Evolutionary conservation across 1,140 invertebrate genomes (phyloP), one percentile per base, ranked within the genome.

Genomic region (Aphelenchoides fujianensis): DNA sequence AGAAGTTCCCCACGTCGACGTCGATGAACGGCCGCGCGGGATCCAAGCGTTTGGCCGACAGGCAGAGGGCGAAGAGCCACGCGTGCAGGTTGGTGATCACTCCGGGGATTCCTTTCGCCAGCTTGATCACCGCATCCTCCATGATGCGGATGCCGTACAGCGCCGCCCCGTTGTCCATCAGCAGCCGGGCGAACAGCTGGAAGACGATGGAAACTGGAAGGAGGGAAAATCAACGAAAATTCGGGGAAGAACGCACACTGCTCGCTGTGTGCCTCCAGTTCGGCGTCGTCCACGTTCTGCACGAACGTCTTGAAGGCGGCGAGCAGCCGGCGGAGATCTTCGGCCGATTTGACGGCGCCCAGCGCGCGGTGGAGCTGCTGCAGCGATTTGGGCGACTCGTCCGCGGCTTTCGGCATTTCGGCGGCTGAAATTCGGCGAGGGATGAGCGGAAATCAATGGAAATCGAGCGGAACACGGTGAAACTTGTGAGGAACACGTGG

Each of bases 81-180:
- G 63, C 32, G 53, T 66, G 63, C 63, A 66, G 31, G 3, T 66
- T 66, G 0, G 63, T 66, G n/a, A 66, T 36, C 12, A 37, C 31
- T 2, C 63, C 63, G 36, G 31, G 16, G 31, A 32, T 12, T 12
- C 63, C 63, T 32, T 3, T 30, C 12, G 28, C 19, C 63, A 66
- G 31, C 31, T 30, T 66, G 37, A 16, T 16, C 12, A 66, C 36
- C 1, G 63, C 63, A 30, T 63, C 2, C 31, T 66, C n/a, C 63
- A 66, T 36, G 16, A 66, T 32, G 16, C 36, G 31, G 53, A 66
- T 66, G 16, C 63, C 63, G 36, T 66, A 30, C 12, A 66, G 12
- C 37, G 63, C 32, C 1, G 36, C 1, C 12, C 53, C 53, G 12
- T 66, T 30, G 31, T 66, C 63, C 2, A 66, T 59, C 12, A 59